These are phyloP conservation scores for Drosophila basisetae DNA, from an alignment of 2,888 invertebrate genomes.

Conservation along the genomic window DNA sequence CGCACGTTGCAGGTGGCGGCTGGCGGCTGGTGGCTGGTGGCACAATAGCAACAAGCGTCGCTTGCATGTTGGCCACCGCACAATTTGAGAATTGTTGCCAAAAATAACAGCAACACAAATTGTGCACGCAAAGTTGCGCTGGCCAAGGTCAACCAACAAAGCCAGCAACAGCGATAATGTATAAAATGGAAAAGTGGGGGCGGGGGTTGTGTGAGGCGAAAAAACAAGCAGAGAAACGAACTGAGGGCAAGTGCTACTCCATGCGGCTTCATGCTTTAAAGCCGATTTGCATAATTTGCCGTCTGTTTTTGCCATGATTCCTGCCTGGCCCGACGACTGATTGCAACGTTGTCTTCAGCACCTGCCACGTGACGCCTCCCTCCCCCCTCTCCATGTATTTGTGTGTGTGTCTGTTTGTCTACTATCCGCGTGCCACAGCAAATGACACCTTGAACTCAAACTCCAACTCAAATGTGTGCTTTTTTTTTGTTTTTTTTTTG, in stretches of 20 bases:
- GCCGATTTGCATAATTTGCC: slow-evolving; percentile 65
- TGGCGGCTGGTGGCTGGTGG: background rate
- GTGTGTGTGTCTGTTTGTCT: slow-evolving; percentile 1
- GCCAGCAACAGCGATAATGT: slow-evolving; percentile 23
- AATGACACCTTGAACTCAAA: slow-evolving; percentile 11
- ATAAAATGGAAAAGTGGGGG: background rate
- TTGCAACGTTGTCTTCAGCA: slow-evolving; percentile 41
- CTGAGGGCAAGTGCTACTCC: slow-evolving; percentile 3
- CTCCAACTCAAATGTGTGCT: slow-evolving; percentile 2
- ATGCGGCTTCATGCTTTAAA: slow-evolving; percentile 33
- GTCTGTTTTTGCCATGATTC: slow-evolving; percentile 48
- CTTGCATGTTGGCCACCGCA: slow-evolving; percentile 57
- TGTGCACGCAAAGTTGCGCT: slow-evolving; percentile 68
- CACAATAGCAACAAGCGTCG: slow-evolving; percentile 48
- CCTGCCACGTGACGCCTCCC: slow-evolving; percentile 23
- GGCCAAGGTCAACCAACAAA: slow-evolving; percentile 59
- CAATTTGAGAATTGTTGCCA: slow-evolving; percentile 65
- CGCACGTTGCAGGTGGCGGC: background rate
- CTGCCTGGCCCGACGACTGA: slow-evolving; percentile 54
- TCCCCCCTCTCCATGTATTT: background rate
- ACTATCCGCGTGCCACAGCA: slow-evolving; percentile 10
- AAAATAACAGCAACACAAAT: slow-evolving; percentile 66
- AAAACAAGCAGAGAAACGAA: background rate
- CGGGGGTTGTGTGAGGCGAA: background rate
- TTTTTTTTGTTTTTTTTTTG: background rate